These are phyloP conservation scores for Otis tarda DNA, from an alignment of 2,113 vertebrate species.

Conservation along the genomic window DNA sequence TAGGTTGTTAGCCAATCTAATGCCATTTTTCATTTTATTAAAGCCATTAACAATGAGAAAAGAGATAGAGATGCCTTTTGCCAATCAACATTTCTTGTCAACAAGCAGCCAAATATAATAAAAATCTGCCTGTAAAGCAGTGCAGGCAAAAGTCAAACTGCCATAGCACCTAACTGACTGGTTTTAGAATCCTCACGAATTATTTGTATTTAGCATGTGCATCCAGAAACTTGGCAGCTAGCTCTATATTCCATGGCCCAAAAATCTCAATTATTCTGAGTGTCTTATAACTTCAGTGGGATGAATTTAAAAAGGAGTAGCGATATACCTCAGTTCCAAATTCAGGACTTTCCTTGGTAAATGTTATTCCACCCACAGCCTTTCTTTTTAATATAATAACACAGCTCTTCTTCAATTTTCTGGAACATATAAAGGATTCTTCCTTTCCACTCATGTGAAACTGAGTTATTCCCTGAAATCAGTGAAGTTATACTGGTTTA, in stretches of 20 bases:
- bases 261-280: neutral
- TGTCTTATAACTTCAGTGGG: neutral
- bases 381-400: neutral
- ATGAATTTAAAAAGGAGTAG: neutral
- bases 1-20: conserved; percentile 33
- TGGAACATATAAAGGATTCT: neutral
- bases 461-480: neutral
- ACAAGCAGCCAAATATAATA: neutral
- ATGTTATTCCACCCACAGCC: neutral
- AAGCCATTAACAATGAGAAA: conserved; percentile 47
- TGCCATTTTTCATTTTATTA: conserved; percentile 44
- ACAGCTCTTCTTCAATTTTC: neutral
- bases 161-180: neutral
- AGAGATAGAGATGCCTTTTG: conserved; percentile 20
- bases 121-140: neutral
- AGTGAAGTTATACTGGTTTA: neutral
- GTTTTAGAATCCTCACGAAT: neutral
- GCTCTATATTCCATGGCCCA: neutral
- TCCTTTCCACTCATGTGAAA: neutral
- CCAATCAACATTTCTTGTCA: conserved; percentile 41
- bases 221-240: neutral
- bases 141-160: neutral
- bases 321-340: neutral
- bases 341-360: neutral
- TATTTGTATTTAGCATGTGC: neutral